Conservation (phyloP, 2,888 invertebrate genomes). For the Dynastes tityus region DNA sequence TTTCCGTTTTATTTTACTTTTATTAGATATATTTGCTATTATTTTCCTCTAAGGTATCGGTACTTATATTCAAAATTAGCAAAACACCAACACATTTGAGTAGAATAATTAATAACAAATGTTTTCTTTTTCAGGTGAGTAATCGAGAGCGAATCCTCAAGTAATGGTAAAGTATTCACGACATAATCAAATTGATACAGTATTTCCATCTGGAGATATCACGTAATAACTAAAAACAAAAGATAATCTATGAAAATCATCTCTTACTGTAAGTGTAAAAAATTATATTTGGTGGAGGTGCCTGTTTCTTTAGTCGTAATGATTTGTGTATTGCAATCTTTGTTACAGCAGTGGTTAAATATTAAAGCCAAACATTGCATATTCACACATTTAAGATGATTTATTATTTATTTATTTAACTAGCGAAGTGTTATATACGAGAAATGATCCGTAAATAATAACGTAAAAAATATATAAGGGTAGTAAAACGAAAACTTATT, state of each 20-base stretch:
- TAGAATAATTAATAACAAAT: not conserved
- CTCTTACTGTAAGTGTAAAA: not conserved
- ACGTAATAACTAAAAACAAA: not conserved
- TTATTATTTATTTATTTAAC: not conserved
- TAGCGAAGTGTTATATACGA: not conserved
- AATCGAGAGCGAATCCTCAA: not conserved
- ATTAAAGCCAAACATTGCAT: not conserved
- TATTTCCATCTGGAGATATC: not conserved
- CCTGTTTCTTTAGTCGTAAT: not conserved
- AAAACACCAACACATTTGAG: not conserved
- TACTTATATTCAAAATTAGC: not conserved
- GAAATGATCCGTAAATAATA: not conserved
- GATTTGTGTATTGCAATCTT: not conserved
- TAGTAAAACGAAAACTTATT: not conserved
- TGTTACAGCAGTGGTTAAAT: not conserved
- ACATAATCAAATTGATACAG: not conserved
- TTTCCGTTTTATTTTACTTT: not conserved
- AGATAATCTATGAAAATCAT: not conserved
- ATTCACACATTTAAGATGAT: not conserved
- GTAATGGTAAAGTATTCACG: conserved; percentile 1
- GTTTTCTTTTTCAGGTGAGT: conserved; percentile 20
- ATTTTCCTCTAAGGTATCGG: not conserved
- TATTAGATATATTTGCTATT: not conserved
- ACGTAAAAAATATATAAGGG: not conserved
- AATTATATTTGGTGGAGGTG: conserved; percentile 6